These are phyloP conservation scores for Amia ocellicauda DNA, from an alignment of 2,113 vertebrate species.

Conservation along the genomic window DNA sequence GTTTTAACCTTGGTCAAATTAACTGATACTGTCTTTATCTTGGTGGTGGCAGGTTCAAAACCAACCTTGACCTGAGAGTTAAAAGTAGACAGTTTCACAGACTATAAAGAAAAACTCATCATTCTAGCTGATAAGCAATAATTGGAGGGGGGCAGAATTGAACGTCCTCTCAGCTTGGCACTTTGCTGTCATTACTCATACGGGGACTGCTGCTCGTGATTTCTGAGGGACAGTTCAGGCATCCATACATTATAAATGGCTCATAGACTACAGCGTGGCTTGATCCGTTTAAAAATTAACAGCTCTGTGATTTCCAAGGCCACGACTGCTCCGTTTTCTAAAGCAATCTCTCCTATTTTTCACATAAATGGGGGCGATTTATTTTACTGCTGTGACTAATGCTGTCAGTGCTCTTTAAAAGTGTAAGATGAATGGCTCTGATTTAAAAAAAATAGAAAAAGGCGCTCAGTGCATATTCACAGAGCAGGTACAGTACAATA, in stretches of 20 bases:
- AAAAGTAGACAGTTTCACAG: not conserved
- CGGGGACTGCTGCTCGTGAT: too few species aligned
- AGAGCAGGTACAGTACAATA: too few species aligned
- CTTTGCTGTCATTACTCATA: constrained; percentile 16
- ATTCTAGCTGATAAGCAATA: not conserved
- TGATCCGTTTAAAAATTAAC: constrained; percentile 57
- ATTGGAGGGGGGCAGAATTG: constrained; percentile 1
- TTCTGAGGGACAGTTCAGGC: not conserved
- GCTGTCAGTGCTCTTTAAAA: not conserved
- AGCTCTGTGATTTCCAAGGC: constrained; percentile 44
- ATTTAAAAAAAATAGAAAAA: not conserved
- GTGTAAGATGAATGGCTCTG: constrained; percentile 12
- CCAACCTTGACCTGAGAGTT: constrained; percentile 8
- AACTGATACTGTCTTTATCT: constrained; percentile 13
- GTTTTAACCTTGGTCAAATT: not conserved
- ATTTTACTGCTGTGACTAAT: constrained; percentile 6
- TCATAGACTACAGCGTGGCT: too few species aligned
- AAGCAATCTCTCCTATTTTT: constrained; percentile 8
- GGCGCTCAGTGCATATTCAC: too few species aligned
- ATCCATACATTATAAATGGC: constrained; percentile 24
- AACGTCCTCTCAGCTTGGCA: constrained; percentile 10
- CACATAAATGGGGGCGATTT: constrained; percentile 16
- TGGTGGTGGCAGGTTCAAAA: constrained; percentile 2
- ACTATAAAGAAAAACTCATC: not conserved
- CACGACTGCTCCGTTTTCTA: not conserved